Conservation (phyloP, 2,113 vertebrate species). For the Mesitornis unicolor region DNA sequence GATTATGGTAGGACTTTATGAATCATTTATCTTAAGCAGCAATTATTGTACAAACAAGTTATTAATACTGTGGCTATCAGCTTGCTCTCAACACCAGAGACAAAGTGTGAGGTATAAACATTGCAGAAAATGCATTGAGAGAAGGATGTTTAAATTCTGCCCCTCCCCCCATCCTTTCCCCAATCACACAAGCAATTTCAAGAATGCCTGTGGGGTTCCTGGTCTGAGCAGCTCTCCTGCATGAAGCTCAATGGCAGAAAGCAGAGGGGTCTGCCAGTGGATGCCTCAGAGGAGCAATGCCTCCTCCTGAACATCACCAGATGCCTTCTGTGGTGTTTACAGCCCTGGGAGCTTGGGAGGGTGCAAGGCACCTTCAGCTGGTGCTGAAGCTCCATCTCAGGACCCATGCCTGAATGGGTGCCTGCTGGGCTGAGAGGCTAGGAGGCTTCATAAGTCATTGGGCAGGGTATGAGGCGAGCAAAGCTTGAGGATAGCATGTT, state of each 20-base stretch:
- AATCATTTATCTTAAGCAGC: conserved; percentile 61
- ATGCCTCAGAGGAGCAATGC: not conserved
- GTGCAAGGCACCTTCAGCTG: not conserved
- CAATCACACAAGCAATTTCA: not conserved
- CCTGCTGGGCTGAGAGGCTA: not conserved
- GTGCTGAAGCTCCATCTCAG: not conserved
- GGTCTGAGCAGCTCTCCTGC: not conserved
- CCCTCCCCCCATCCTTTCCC: not conserved
- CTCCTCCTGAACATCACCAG: not conserved
- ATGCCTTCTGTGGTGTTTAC: not conserved
- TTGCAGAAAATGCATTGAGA: not conserved
- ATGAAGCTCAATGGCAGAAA: not conserved
- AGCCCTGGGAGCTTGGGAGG: not conserved
- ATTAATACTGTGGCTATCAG: not conserved
- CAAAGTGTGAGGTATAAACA: not conserved
- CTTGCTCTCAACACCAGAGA: not conserved
- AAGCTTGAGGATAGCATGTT: accelerated
- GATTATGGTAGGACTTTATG: not conserved
- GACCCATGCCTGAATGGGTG: not conserved
- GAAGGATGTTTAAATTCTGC: not conserved
- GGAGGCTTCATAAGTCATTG: not conserved
- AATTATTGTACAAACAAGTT: conserved; percentile 23
- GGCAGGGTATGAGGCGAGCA: not conserved
- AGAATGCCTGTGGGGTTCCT: not conserved
- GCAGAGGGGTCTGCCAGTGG: not conserved